Conservation (phyloP, 2,113 vertebrate genomes). For the Percina caprodes region DNA sequence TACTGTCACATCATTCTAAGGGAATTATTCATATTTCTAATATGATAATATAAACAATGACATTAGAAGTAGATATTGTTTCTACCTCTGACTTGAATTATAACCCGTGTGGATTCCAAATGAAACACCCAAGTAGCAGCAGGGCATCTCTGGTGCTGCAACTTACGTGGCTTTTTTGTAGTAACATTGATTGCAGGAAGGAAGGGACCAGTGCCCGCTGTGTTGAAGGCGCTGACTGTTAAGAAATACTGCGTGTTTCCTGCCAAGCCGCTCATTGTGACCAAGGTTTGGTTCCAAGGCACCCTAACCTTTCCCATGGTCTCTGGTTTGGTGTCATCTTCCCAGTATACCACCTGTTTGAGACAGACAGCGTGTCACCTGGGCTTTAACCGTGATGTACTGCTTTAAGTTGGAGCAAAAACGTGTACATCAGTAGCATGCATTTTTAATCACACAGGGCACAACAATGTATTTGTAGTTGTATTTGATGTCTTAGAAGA, state of each 20-base stretch:
- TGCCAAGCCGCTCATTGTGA: constrained; percentile 87
- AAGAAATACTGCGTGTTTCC: constrained; percentile 90
- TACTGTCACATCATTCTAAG: constrained; percentile 18
- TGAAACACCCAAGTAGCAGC: constrained; percentile 34
- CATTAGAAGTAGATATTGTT: not conserved
- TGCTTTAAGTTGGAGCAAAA: constrained; percentile 16
- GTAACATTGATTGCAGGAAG: constrained; percentile 92
- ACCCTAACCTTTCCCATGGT: constrained; percentile 90
- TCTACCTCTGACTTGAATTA: constrained; percentile 12
- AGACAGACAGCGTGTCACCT: constrained; percentile 11
- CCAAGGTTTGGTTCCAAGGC: constrained; percentile 89
- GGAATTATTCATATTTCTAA: not conserved
- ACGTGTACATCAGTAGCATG: not conserved
- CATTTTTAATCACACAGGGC: not conserved
- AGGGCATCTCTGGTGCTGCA: not conserved
- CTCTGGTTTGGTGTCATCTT: constrained; percentile 90
- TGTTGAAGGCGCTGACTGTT: constrained; percentile 95
- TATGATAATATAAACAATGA: not conserved
- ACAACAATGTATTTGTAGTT: constrained; percentile 4
- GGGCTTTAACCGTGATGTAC: not conserved
- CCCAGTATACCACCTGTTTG: constrained; percentile 92
- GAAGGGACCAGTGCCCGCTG: constrained; percentile 91
- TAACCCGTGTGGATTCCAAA: constrained; percentile 17
- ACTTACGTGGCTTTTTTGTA: constrained; percentile 94
- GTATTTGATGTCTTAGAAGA: constrained; percentile 37